Evolutionary conservation across 2,888 invertebrate genomes (phyloP).

Genomic region (Leistus spinibarbis): DNA sequence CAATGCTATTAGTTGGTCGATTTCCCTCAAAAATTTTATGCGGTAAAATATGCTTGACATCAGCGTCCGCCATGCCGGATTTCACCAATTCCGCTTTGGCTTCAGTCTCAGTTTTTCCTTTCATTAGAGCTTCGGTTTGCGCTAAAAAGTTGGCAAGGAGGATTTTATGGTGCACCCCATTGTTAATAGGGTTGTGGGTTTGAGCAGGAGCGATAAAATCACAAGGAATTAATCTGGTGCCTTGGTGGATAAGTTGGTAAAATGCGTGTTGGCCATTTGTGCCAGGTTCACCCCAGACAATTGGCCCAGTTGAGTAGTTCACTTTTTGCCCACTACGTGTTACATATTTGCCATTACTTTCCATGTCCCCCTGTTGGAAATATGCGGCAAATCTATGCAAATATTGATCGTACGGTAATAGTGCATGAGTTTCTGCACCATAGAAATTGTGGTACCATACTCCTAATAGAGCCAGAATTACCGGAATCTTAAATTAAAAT

Average conservation of each 20-base stretch:
- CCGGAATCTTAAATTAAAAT: constrained; percentile 73
- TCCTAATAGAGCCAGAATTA: constrained; percentile 89
- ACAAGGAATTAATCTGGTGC: constrained; percentile 83
- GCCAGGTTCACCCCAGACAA: constrained; percentile 98
- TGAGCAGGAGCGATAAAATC: constrained; percentile 95
- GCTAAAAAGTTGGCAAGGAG: constrained; percentile 96
- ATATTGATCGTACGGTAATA: constrained; percentile 98
- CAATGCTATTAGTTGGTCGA: constrained; percentile 95
- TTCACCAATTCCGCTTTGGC: constrained; percentile 81
- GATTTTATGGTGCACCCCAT: constrained; percentile 90
- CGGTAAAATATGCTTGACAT: constrained; percentile 80
- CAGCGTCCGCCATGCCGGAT: constrained; percentile 75
- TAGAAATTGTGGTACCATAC: constrained; percentile 96
- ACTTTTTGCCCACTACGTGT: constrained; percentile 69
- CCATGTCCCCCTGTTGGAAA: constrained; percentile 99
- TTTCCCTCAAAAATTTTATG: constrained; percentile 98
- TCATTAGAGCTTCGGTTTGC: constrained; percentile 98
- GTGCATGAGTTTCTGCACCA: constrained; percentile 93
- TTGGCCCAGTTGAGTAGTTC: constrained; percentile 74
- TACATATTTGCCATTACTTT: constrained; percentile 96
- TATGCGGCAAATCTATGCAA: constrained; percentile 98
- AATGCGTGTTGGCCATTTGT: constrained; percentile 99
- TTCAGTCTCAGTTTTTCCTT: constrained; percentile 59
- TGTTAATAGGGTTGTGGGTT: constrained; percentile 85
- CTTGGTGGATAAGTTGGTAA: constrained; percentile 98